Percentiles rank a stretch among this genome's conserved stretches.
These are phyloP conservation scores for Conchocele bisecta DNA, from an alignment of 2,888 invertebrate genomes.

Conservation along the genomic window DNA sequence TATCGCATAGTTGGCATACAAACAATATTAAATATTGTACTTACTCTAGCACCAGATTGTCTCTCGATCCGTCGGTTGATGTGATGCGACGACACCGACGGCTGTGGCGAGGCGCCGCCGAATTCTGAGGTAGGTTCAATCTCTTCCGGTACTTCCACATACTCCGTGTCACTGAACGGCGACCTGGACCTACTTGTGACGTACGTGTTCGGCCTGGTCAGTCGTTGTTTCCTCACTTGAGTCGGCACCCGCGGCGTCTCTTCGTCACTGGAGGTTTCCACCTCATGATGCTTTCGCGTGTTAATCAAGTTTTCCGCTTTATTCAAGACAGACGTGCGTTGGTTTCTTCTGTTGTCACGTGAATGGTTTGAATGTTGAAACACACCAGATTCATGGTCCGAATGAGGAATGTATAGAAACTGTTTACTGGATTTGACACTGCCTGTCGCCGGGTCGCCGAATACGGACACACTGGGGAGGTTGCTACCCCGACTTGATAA, in stretches of 20 bases:
- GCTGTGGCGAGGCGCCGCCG: background rate
- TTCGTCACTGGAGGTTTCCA: conserved; percentile 8
- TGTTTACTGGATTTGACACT: too few relatives aligned
- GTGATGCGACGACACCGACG: too few relatives aligned
- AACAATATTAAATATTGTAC: too few relatives aligned
- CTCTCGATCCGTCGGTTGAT: too few relatives aligned
- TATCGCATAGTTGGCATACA: too few relatives aligned
- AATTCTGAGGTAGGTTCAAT: conserved; percentile 9
- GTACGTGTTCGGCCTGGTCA: conserved; percentile 12
- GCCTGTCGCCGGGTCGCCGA: background rate
- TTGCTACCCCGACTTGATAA: conserved; percentile 1
- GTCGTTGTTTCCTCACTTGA: background rate
- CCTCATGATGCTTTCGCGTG: conserved; percentile 42
- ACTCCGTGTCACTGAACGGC: conserved; percentile 45
- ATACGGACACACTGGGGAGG: background rate
- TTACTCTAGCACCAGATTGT: too few relatives aligned
- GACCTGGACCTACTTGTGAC: conserved; percentile 42
- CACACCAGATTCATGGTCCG: too few relatives aligned
- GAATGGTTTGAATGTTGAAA: too few relatives aligned
- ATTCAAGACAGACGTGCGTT: conserved; percentile 54
- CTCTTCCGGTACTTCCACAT: conserved; percentile 41
- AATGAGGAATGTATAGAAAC: too few relatives aligned
- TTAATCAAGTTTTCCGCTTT: conserved; percentile 59
- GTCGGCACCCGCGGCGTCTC: background rate
- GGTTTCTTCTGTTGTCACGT: too few relatives aligned